Conservation (phyloP, 2,797 vertebrate species). For the Propithecus deckenii region DNA sequence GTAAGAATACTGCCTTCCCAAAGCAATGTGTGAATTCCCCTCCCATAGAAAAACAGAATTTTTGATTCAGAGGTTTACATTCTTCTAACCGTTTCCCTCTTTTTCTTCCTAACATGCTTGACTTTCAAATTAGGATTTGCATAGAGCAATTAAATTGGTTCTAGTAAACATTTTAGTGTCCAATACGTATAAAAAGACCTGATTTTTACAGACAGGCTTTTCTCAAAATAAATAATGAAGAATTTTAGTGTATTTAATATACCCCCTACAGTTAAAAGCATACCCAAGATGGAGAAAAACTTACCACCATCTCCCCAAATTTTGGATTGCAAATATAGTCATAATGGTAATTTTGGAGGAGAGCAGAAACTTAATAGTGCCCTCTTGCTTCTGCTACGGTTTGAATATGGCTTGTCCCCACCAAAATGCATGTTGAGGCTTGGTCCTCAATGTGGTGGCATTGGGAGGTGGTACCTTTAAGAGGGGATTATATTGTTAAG, state of each 20-base stretch:
- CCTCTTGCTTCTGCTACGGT: background rate
- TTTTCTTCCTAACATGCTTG: conserved; percentile 7
- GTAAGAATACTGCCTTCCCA: conserved; percentile 20
- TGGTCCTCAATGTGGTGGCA: background rate
- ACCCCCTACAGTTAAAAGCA: background rate
- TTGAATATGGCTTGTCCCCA: background rate
- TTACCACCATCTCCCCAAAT: background rate
- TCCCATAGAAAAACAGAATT: conserved; percentile 5
- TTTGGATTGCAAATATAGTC: conserved; percentile 6
- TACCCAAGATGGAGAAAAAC: background rate
- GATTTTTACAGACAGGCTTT: conserved; percentile 26
- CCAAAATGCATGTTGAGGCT: background rate
- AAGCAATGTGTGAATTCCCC: background rate
- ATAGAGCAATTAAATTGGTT: conserved; percentile 15
- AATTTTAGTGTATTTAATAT: conserved; percentile 4
- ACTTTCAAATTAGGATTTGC: conserved; percentile 35
- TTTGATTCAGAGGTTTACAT: background rate
- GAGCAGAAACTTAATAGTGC: background rate
- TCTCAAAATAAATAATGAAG: conserved; percentile 12
- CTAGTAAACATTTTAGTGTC: conserved; percentile 10
- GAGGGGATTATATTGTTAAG: background rate
- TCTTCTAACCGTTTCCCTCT: background rate
- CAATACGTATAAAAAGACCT: background rate
- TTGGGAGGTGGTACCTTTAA: background rate
- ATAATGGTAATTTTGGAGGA: background rate